Conservation (phyloP, 2,113 vertebrate genomes). For the Ictalurus furcatus region DNA sequence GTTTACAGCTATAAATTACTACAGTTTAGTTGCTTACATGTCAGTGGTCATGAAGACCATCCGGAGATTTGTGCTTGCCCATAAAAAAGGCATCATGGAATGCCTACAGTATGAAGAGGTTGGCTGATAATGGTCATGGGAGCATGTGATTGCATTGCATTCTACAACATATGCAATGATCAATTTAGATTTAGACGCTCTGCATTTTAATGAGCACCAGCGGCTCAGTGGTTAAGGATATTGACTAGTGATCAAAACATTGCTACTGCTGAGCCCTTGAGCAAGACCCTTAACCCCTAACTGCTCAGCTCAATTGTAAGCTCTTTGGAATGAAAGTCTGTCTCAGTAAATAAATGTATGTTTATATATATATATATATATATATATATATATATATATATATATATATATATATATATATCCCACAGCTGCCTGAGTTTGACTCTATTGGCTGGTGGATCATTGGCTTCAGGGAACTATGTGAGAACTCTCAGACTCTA, state of each 20-base stretch:
- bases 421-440: not conserved
- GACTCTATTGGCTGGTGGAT: not conserved
- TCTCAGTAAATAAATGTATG: not conserved
- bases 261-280: not conserved
- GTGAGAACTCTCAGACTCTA: not conserved
- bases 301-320: not conserved
- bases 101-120: too few species aligned
- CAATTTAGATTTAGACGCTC: not conserved
- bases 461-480: not conserved
- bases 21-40: not conserved
- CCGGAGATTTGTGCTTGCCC: not conserved
- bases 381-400: too few species aligned
- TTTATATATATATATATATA: too few species aligned
- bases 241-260: conserved; percentile 1
- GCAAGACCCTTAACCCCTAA: not conserved
- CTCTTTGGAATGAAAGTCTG: not conserved
- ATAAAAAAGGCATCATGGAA: not conserved
- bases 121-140: not conserved
- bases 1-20: not conserved
- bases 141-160: not conserved
- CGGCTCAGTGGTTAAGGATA: not conserved
- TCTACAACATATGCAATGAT: not conserved
- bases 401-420: too few species aligned
- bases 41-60: not conserved
- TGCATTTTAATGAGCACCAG: not conserved